phyloP scores from a whole-genome alignment of 1,140 invertebrate species.

The Drosophila parvula region DNA sequence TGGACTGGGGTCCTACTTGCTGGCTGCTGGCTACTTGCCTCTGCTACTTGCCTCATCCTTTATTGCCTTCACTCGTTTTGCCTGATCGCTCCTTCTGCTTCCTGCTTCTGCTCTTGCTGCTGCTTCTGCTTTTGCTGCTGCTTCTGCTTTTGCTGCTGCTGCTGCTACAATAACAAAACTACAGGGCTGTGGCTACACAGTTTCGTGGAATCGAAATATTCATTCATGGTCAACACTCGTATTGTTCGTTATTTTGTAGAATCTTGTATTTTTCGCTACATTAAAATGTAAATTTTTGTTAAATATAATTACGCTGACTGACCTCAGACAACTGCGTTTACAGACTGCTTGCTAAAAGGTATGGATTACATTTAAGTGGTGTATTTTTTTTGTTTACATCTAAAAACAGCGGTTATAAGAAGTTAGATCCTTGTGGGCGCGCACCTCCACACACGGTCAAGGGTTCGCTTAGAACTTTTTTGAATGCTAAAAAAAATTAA shows the following conservation, averaged over 20 bases:
- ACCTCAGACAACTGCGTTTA: slow-evolving; percentile 61
- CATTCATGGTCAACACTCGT: slow-evolving; percentile 32
- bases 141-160: slow-evolving; percentile 19
- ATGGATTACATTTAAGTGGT: slow-evolving; percentile 63
- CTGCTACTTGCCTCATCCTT: slow-evolving; percentile 22
- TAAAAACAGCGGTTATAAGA: slow-evolving; percentile 64
- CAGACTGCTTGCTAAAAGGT: slow-evolving; percentile 74
- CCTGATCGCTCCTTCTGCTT: slow-evolving; percentile 30
- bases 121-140: slow-evolving; percentile 11
- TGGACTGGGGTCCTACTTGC: slow-evolving; percentile 30
- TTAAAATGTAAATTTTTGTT: slow-evolving; percentile 77
- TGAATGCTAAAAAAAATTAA: slow-evolving; percentile 61
- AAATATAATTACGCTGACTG: slow-evolving; percentile 70
- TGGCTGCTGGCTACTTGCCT: slow-evolving; percentile 22
- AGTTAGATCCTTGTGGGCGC: slow-evolving; percentile 47
- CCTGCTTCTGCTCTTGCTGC: slow-evolving; percentile 21
- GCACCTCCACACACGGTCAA: slow-evolving; percentile 23
- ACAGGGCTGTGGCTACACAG: slow-evolving; percentile 30
- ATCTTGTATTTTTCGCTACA: slow-evolving; percentile 75
- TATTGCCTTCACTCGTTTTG: slow-evolving; percentile 1
- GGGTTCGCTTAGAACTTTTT: slow-evolving; percentile 49
- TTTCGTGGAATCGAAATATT: slow-evolving; percentile 39
- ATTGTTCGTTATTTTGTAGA: slow-evolving; percentile 33
- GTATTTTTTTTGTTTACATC: slow-evolving; percentile 58
- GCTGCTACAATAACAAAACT: slow-evolving; percentile 43